Conservation (phyloP, 1,140 invertebrate genomes). For the Homalodisca vitripennis region DNA sequence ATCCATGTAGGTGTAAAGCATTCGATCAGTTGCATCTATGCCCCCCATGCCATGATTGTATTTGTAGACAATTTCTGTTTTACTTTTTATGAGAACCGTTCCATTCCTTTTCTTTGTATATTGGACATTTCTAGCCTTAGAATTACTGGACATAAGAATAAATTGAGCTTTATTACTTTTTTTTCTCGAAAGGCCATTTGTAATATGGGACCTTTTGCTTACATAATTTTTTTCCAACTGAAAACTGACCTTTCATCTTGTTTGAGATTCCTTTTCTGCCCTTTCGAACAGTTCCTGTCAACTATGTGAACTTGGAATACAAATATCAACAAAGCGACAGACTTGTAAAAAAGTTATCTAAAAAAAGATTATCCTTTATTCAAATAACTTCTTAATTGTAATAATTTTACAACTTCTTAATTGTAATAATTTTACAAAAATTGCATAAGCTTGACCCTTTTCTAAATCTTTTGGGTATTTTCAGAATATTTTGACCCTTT, state of each 20-base stretch:
- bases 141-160: conserved; percentile 17
- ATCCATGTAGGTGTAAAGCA: not conserved
- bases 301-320: not conserved
- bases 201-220: conserved; percentile 23
- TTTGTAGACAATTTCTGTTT: conserved; percentile 4
- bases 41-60: conserved; percentile 7
- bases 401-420: not conserved
- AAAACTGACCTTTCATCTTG: not conserved
- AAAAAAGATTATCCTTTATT: conserved; percentile 26
- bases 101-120: conserved; percentile 12
- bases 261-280: conserved; percentile 11
- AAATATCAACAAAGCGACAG: not conserved
- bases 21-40: not conserved
- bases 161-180: conserved; percentile 11
- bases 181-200: conserved; percentile 23
- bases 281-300: conserved; percentile 17
- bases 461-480: not conserved
- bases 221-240: conserved; percentile 12
- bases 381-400: not conserved
- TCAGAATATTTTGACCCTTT: conserved; percentile 31
- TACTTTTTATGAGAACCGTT: not conserved
- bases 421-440: no score
- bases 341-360: conserved; percentile 16
- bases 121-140: not conserved
- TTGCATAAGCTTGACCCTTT: not conserved